Evolutionary conservation across 1,140 invertebrate genomes (phyloP).

Genomic region (Acromyrmex echinatior): DNA sequence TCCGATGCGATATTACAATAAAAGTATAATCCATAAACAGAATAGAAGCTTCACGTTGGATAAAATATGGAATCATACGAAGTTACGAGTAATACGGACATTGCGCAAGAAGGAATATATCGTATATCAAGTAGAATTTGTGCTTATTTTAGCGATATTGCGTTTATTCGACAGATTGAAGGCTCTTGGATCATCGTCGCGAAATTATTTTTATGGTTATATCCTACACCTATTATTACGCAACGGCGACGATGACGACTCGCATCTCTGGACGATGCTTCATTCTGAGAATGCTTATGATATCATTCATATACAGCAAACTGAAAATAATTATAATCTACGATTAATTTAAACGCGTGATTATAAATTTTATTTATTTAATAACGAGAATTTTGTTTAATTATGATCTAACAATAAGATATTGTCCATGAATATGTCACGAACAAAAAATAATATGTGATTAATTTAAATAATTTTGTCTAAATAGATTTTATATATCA

Average conservation of each 20-base stretch:
- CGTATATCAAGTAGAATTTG: slow-evolving; percentile 9
- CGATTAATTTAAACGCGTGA: not conserved
- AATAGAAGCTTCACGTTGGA: not conserved
- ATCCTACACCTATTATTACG: slow-evolving; percentile 45
- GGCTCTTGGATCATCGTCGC: slow-evolving; percentile 34
- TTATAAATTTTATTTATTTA: slow-evolving; percentile 6
- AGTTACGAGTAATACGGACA: slow-evolving; percentile 36
- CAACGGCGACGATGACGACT: slow-evolving; percentile 15
- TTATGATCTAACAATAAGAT: not conserved
- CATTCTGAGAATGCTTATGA: not conserved
- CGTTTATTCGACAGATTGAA: slow-evolving; percentile 27
- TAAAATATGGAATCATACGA: not conserved
- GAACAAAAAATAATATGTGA: not conserved
- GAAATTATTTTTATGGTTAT: slow-evolving; percentile 58
- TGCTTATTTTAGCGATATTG: slow-evolving; percentile 38
- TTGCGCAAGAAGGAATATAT: not conserved
- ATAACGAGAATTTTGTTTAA: not conserved
- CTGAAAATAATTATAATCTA: not conserved
- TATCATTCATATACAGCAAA: not conserved
- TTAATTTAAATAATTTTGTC: not conserved
- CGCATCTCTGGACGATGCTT: slow-evolving; percentile 4
- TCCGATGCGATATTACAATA: not conserved
- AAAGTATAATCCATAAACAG: slow-evolving; percentile 2
- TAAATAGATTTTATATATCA: not conserved
- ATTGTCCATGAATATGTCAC: not conserved